Evolutionary conservation across 64 coral and sea anemone genomes (phyloP), one percentile per base, ranked within the genome.

Genomic region (Hydrozoanthus tunicans): DNA sequence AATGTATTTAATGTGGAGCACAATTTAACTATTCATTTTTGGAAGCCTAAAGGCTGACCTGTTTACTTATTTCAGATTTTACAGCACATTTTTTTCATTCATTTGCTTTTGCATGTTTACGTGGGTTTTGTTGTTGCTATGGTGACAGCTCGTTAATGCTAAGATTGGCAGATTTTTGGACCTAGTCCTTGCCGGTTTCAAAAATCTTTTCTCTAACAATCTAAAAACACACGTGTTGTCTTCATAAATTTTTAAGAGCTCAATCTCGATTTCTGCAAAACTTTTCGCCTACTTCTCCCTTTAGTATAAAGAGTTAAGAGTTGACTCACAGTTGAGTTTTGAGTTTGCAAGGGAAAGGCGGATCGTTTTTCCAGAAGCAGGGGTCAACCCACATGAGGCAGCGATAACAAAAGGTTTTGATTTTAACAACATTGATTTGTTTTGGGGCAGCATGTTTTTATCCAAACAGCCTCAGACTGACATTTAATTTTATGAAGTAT

Each of bases 91-190:
- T 83, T 88, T 88, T 88, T 53, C 84, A 88, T 88, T 88, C 84
- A 69, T 88, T 88, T 88, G n/a, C 54, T 58, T 61, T 88, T 74
- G 68, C 84, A 88, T 88, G 68, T 88, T 88, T 88, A 88, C 69
- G 67, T 88, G 68, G 68, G 55, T 59, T 27, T 58, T 70, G n/a
- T 86, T n/a, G 54, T 86, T 71, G 52, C 67, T 27, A 73, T 86
- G 54, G 84, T 74, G 32, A 62, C 84, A 57, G 25, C 53, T 88
- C 43, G 9, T 32, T 81, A 25, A 58, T 32, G 25, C 59, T 73
- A 86, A 85, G 82, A 64, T 53, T 59, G 67, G 12, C 73, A 73
- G 11, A 73, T 59, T 10, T 73, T 88, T 59, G 84, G 24, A 58
- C 72, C 52, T 73, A 60, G 25, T 51, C 84, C 3, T 70, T 23